phyloP scores from a whole-genome alignment of 2,113 vertebrate genomes.

The Anhinga anhinga region DNA sequence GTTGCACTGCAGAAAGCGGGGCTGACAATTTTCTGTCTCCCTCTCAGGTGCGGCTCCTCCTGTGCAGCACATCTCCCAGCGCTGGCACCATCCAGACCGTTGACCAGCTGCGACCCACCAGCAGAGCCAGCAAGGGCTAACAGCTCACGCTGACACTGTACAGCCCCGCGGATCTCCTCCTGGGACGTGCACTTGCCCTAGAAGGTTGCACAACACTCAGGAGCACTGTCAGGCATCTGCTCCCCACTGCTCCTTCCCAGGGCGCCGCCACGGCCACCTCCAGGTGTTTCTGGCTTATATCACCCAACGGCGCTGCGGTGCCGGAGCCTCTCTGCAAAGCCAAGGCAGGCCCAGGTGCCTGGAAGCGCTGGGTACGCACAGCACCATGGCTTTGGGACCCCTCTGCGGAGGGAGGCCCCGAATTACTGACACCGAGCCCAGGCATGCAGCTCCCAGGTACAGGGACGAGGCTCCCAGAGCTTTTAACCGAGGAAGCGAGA shows the following conservation, averaged over 20 bases:
- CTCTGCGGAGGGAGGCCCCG: background rate
- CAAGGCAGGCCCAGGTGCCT: conserved; percentile 25
- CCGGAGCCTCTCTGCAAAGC: background rate
- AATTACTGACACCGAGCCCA: background rate
- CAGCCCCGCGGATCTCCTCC: background rate
- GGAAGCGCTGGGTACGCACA: background rate
- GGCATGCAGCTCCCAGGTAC: conserved; percentile 49
- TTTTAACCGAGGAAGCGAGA: conserved; percentile 50
- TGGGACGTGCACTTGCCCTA: background rate
- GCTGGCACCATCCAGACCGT: background rate
- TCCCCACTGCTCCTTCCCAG: background rate
- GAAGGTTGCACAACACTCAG: background rate
- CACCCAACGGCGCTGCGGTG: accelerated
- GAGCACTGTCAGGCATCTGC: background rate
- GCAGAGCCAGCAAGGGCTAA: background rate
- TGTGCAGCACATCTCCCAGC: background rate
- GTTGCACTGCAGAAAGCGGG: background rate
- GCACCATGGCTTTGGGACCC: conserved; percentile 8
- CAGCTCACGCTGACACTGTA: background rate
- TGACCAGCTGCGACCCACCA: background rate
- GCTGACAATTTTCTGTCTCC: background rate
- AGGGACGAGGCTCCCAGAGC: conserved; percentile 21
- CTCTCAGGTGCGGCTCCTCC: background rate
- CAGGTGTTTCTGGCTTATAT: background rate
- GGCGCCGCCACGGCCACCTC: accelerated